phyloP scores from a whole-genome alignment of 2,797 vertebrate species.

The Phoebastria nigripes region DNA sequence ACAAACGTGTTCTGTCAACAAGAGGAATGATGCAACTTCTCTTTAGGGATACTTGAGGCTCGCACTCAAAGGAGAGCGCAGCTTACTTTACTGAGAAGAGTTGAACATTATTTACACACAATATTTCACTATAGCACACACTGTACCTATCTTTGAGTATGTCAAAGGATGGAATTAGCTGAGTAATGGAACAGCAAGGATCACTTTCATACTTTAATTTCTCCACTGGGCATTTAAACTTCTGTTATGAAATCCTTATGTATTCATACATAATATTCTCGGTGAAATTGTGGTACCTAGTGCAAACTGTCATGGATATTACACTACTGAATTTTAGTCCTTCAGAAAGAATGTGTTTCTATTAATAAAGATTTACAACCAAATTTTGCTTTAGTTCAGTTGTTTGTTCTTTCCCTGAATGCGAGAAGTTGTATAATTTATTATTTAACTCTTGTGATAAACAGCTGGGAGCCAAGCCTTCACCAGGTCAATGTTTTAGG shows the following conservation, averaged over 20 bases:
- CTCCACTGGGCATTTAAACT: slow-evolving; percentile 48
- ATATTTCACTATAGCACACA: neutral
- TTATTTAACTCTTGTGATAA: neutral
- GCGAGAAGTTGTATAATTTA: neutral
- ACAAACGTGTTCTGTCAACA: neutral
- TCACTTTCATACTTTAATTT: slow-evolving; percentile 21
- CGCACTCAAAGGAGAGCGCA: neutral
- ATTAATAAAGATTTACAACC: slow-evolving; percentile 75
- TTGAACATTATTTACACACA: neutral
- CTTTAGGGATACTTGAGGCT: neutral
- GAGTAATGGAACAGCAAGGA: slow-evolving; percentile 22
- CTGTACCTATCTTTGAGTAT: neutral
- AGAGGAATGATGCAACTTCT: neutral
- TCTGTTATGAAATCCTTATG: neutral
- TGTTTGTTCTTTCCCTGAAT: neutral
- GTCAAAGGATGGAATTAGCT: neutral
- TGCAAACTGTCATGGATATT: slow-evolving; percentile 46
- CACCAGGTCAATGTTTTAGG: neutral
- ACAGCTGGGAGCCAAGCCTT: neutral
- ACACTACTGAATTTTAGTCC: slow-evolving; percentile 63
- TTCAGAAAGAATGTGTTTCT: slow-evolving; percentile 73
- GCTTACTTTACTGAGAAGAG: slow-evolving; percentile 14
- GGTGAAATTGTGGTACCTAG: slow-evolving; percentile 44
- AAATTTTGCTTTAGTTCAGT: neutral
- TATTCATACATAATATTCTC: neutral